Evolutionary conservation across 2,888 invertebrate genomes (phyloP).

Genomic region (Idaea biselata): DNA sequence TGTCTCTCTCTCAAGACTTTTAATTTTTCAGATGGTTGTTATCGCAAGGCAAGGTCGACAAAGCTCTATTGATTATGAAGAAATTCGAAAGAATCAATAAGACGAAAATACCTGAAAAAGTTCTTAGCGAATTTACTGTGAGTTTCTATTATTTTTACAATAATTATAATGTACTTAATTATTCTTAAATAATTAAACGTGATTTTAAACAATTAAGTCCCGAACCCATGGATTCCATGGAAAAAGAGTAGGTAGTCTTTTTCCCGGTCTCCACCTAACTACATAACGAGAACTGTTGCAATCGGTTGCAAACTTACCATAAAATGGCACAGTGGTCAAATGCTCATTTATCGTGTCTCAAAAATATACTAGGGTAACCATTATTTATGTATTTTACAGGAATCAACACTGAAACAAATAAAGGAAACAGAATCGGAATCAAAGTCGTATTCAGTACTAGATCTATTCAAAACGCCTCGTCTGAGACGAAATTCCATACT

Average conservation of each 20-base stretch:
- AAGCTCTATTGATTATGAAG: constrained; percentile 87
- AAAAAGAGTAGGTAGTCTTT: no score
- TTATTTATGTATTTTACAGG: constrained; percentile 56
- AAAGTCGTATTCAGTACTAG: constrained; percentile 87
- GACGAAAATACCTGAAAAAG: constrained; percentile 85
- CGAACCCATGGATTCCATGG: no score
- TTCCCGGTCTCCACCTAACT: no score
- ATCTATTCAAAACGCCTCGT: constrained; percentile 89
- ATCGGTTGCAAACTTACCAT: no score
- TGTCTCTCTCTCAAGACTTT: no score
- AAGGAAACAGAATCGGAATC: constrained; percentile 87
- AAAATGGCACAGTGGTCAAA: no score
- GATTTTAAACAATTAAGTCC: no score
- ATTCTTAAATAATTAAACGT: no score
- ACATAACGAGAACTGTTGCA: no score
- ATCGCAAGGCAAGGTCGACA: constrained; percentile 90
- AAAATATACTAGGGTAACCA: no score
- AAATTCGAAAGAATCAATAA: constrained; percentile 91
- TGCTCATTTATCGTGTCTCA: no score
- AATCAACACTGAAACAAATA: constrained; percentile 84
- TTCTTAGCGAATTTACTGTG: constrained; percentile 87
- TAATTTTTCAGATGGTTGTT: constrained; percentile 86
- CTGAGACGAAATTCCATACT: constrained; percentile 88
- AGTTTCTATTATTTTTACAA: constrained; percentile 47
- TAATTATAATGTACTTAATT: no score